These are phyloP conservation scores for Philonicus albiceps DNA, from an alignment of 2,888 invertebrate species.

Conservation along the genomic window DNA sequence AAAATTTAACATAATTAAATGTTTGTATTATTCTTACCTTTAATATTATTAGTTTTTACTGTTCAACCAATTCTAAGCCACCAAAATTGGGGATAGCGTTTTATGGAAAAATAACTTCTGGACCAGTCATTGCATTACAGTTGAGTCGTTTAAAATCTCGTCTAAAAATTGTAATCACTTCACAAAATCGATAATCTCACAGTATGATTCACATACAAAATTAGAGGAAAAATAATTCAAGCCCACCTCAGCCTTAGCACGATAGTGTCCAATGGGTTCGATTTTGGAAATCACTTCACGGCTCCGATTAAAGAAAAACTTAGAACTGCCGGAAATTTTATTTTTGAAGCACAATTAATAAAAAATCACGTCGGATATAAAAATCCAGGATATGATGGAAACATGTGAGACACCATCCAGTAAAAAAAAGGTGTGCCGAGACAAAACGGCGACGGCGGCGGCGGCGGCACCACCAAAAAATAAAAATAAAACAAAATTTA, in stretches of 20 bases:
- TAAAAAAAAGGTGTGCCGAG: constrained; percentile 10
- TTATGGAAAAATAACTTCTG: not conserved
- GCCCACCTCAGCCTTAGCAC: not conserved
- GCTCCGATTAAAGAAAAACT: too few species aligned
- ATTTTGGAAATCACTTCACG: not conserved
- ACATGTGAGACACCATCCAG: constrained; percentile 26
- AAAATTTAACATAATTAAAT: not conserved
- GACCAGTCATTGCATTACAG: not conserved
- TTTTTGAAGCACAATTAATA: constrained; percentile 24
- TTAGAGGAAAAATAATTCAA: not conserved
- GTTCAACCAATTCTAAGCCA: not conserved
- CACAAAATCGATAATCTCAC: not conserved
- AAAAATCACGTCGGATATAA: not conserved
- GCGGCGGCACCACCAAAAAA: not conserved
- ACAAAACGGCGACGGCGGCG: not conserved
- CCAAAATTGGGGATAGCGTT: not conserved
- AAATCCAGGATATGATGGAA: not conserved
- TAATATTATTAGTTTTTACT: not conserved
- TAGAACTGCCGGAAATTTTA: not conserved
- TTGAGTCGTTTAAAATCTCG: not conserved
- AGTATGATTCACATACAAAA: not conserved
- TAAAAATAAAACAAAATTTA: not conserved
- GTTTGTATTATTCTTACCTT: not conserved
- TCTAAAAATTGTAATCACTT: not conserved
- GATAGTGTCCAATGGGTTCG: not conserved